phyloP scores from a whole-genome alignment of 2,888 invertebrate genomes.

The Acanthopleura granulata region DNA sequence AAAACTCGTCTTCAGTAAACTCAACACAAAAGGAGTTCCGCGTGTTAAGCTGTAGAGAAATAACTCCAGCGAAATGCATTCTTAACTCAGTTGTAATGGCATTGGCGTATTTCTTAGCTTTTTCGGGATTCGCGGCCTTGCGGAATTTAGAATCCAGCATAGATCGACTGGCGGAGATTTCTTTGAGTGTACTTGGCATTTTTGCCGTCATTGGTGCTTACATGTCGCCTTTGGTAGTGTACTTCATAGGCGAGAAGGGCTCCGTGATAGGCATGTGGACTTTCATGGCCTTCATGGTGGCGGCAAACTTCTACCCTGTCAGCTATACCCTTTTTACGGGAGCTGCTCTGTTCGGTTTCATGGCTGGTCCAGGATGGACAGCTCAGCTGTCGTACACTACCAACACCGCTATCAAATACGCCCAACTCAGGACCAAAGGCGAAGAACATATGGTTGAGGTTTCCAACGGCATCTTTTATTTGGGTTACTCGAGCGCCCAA shows the following conservation, averaged over 20 bases:
- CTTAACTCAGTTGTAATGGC: neutral
- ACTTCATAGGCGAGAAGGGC: neutral
- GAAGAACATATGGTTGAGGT: slow-evolving; percentile 5
- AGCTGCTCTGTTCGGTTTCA: slow-evolving; percentile 6
- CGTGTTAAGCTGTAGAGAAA: neutral
- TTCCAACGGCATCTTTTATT: slow-evolving; percentile 3
- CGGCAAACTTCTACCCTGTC: slow-evolving; percentile 7
- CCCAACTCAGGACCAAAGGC: neutral
- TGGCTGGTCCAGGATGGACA: slow-evolving; percentile 11
- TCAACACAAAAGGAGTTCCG: too few relatives aligned
- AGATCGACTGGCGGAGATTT: neutral
- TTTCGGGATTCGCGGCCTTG: neutral
- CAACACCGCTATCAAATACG: slow-evolving; percentile 10
- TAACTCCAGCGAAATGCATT: neutral
- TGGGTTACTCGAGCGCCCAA: slow-evolving; percentile 9
- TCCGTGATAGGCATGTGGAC: neutral
- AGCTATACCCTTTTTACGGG: neutral
- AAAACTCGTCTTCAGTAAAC: too few relatives aligned
- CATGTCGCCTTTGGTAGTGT: neutral
- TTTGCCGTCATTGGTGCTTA: neutral
- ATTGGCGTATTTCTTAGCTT: neutral
- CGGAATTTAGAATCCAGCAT: neutral
- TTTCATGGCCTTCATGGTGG: neutral
- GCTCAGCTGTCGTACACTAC: slow-evolving; percentile 15
- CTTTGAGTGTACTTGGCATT: neutral